These are phyloP conservation scores for Pangasius larnaudii DNA, from an alignment of 2,797 vertebrate genomes.

Conservation along the genomic window DNA sequence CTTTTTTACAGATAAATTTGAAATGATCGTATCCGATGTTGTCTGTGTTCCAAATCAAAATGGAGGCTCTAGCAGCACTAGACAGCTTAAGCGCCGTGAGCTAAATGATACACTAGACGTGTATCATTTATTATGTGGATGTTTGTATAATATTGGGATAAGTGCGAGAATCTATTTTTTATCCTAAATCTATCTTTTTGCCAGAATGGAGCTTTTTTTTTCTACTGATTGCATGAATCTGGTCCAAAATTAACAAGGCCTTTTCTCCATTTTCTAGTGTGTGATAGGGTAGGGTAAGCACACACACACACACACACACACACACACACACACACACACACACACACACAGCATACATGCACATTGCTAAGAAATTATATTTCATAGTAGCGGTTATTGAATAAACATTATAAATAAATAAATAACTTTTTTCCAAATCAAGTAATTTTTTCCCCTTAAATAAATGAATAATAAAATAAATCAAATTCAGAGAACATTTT, in stretches of 20 bases:
- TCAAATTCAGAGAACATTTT: too few relatives aligned
- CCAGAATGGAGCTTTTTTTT: neutral
- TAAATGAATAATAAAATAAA: neutral
- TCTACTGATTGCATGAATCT: neutral
- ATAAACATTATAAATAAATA: neutral
- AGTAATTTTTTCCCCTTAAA: neutral
- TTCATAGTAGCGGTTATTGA: neutral
- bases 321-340: neutral
- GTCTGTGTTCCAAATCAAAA: conserved; percentile 74
- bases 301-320: conserved; percentile 1
- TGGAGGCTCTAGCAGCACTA: conserved; percentile 62
- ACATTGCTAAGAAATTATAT: neutral
- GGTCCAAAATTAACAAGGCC: neutral
- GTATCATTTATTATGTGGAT: conserved; percentile 15
- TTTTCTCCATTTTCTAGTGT: conserved; percentile 26
- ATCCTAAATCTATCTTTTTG: neutral
- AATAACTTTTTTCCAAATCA: neutral
- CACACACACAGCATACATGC: neutral
- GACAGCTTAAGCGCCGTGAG: conserved; percentile 5
- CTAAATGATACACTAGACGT: neutral
- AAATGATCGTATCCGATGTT: conserved; percentile 47
- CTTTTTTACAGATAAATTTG: conserved; percentile 7
- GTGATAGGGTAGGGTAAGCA: neutral
- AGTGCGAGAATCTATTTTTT: neutral
- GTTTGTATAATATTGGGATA: conserved; percentile 15